Percentiles rank a stretch among this genome's conserved stretches.
Conservation (phyloP, 30 jellyfish, hydroid and myxozoan genomes). For the Turritopsis dohrnii region DNA sequence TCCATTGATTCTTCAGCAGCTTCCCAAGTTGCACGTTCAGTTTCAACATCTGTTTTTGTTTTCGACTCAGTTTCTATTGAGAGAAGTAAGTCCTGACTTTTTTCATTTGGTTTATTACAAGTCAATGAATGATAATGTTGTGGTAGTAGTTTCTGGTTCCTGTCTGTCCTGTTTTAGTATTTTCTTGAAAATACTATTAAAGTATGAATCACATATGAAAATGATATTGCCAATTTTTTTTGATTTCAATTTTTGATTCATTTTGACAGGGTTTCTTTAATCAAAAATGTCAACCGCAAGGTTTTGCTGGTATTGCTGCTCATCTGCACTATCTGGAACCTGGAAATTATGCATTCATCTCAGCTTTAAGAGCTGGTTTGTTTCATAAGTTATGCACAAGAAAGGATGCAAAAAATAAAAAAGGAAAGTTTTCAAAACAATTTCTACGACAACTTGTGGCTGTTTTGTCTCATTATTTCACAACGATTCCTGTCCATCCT, state of each 20-base stretch:
- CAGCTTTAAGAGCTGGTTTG: conserved; percentile 4
- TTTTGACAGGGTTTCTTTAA: conserved; percentile 25
- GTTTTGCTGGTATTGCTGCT: conserved; percentile 47
- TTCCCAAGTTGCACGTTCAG: conserved; percentile 24
- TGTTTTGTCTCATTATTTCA: conserved; percentile 14
- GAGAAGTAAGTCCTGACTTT: conserved; percentile 25
- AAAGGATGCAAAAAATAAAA: not conserved
- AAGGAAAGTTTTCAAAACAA: not conserved
- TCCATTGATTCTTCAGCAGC: conserved; percentile 25
- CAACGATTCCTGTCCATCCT: conserved; percentile 13
- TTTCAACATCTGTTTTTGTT: conserved; percentile 27
- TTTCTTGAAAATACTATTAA: no score
- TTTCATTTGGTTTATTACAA: not conserved
- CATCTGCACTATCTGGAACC: conserved; percentile 44
- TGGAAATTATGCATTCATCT: conserved; percentile 19
- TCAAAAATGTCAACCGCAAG: conserved; percentile 27
- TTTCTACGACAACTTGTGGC: conserved; percentile 2
- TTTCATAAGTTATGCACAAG: conserved; percentile 17
- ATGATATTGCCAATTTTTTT: not conserved
- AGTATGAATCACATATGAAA: no score
- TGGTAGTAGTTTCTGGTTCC: no score
- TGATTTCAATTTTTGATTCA: not conserved
- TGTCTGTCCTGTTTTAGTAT: no score
- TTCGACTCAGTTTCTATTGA: conserved; percentile 17
- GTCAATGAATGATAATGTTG: no score